Evolutionary conservation across 2,888 invertebrate genomes (phyloP), one percentile per base, ranked within the genome.

Genomic region (Apodemia zela): DNA sequence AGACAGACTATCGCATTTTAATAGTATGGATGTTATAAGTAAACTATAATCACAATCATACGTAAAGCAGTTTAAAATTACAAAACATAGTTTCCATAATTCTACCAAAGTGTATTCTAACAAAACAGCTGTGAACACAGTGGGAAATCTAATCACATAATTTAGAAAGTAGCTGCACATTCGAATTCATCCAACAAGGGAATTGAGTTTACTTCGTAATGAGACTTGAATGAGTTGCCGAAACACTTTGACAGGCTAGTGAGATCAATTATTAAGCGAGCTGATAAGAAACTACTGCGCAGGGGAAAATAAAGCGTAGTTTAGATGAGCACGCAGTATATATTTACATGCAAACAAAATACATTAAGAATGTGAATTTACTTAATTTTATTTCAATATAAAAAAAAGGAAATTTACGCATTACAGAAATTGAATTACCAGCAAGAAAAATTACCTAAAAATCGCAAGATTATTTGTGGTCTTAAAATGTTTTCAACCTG

Each of bases 171-270:
- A 38, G 21, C 51, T 18, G 17, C 18, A 60, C 57, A 58, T 42
- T 62, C 18, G 51, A 38, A 38, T 45, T 42, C 58, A 17, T 29
- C 33, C 17, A 57, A 42, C 42, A 18, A n/a, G n/a, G 45, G 35
- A 29, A 58, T 21, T 42, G 42, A 42, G 49, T 61, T 58, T 62
- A 62, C 62, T 58, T 58, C 13, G 33, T 47, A 62, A 62, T 62
- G 62, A 62, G 17, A 45, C 57, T 62, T 42, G 58, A 57, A 62
- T 62, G 62, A 62, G 38, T 62, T 58, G 62, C 62, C 62, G 58
- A 58, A 62, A 62, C 13, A 62, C 62, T 54, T 42, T 42, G 62
- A 62, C 62, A 58, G 62, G 42, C 58, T 29, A 57, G 17, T 38
- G 42, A 45, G 45, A 62, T 62, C 62, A 62, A 62, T 62, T 58